These are phyloP conservation scores for Coryphaenoides rupestris DNA, from an alignment of 2,113 vertebrate genomes.

Conservation along the genomic window DNA sequence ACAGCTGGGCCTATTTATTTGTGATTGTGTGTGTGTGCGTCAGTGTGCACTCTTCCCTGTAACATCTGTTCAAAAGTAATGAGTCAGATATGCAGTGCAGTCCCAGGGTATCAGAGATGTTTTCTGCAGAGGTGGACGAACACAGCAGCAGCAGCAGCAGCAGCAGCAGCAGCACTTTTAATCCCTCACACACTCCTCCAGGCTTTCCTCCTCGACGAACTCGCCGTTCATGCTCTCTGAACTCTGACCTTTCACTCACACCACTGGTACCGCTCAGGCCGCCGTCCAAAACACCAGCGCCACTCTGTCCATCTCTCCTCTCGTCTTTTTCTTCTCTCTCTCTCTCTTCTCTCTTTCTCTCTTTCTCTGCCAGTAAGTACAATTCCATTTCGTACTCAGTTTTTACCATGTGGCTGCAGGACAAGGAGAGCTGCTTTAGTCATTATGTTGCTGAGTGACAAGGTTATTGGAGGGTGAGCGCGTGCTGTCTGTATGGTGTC, in stretches of 20 bases:
- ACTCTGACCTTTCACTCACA: too few species aligned
- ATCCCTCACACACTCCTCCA: too few species aligned
- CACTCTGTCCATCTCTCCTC: slow-evolving; percentile 1
- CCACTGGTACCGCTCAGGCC: too few species aligned
- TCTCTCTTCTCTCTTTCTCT: background rate
- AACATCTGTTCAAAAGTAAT: too few species aligned
- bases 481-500: background rate
- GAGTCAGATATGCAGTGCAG: too few species aligned
- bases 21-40: slow-evolving; percentile 18
- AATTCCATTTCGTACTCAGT: slow-evolving; percentile 53
- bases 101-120: too few species aligned
- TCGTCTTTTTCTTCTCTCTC: background rate
- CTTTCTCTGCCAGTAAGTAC: slow-evolving; percentile 52
- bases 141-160: too few species aligned
- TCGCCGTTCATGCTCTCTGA: too few species aligned
- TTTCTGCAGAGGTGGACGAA: too few species aligned
- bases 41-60: background rate
- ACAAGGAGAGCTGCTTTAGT: slow-evolving; percentile 57
- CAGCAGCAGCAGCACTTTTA: too few species aligned
- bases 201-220: too few species aligned
- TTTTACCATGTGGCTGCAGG: slow-evolving; percentile 40
- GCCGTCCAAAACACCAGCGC: background rate
- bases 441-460: slow-evolving; percentile 53
- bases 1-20: background rate
- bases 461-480: slow-evolving; percentile 37